Evolutionary conservation across 2,113 vertebrate genomes (phyloP), one percentile per base, ranked within the genome.

Genomic region (Emydocephalus ijimae): DNA sequence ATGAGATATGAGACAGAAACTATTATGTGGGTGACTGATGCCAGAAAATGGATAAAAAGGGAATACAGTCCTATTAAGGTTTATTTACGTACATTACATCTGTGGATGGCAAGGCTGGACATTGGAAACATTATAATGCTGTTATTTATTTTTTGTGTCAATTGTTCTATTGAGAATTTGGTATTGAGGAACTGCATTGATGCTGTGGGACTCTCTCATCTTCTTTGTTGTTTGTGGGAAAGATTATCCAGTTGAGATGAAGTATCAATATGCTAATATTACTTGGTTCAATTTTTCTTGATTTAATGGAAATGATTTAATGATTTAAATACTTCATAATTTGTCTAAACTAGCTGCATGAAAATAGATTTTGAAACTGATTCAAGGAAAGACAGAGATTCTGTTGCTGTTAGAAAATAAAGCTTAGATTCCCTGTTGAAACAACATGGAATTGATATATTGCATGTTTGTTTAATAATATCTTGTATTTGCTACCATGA

Each of bases 401-500:
- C 64, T 74, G 5, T 18, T 74, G n/a, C 29, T 74, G n/a, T 1
- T 15, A 69, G 29, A 74, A 74, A 74, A 74, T 74, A 18, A 74
- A 34, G 64, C n/a, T 74, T 34, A 74, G n/a, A 95, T 87, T 94
- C 95, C 93, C 93, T 94, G 91, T 94, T 96, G 92, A 94, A 96
- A 93, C 92, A 91, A 95, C 96, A 91, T 61, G 89, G 97, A 96
- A 97, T 94, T 93, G 96, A 96, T 91, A 92, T 94, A 96, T 94
- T 96, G 93, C 92, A 91, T 3, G 85, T 97, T 95, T 94, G 89
- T 92, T 96, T 97, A 97, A 98, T 98, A 98, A 95, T 94, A 97
- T 97, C 97, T 97, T 97, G 97, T 97, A 94, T 89, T 89, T 94
- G 96, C 95, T 94, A 97, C 96, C 92, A 89, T 85, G 91, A 95